Conservation (phyloP, 2,797 vertebrate genomes). For the Helostoma temminkii region DNA sequence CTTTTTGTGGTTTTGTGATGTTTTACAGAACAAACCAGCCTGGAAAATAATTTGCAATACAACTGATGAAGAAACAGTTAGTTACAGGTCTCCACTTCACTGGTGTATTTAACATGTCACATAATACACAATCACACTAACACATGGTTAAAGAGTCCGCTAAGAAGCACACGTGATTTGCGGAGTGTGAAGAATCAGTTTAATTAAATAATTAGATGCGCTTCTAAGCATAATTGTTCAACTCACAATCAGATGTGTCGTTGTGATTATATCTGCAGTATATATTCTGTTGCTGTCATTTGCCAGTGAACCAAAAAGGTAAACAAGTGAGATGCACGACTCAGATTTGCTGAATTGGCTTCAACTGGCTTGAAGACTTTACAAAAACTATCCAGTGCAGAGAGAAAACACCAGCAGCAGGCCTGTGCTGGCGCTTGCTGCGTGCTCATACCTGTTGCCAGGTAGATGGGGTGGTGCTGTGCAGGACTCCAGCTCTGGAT, state of each 20-base stretch:
- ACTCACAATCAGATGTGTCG: too few species aligned
- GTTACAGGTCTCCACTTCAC: too few species aligned
- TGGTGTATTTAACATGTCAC: too few species aligned
- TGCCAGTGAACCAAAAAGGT: neutral
- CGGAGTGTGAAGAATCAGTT: too few species aligned
- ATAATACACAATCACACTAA: too few species aligned
- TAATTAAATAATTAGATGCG: too few species aligned
- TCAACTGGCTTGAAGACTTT: neutral
- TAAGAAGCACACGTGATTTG: too few species aligned
- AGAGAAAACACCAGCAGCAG: neutral
- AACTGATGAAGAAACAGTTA: neutral
- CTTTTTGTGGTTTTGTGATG: neutral
- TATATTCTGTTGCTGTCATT: neutral
- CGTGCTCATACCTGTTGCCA: slow-evolving; percentile 89
- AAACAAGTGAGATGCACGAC: neutral
- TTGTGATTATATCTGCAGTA: neutral
- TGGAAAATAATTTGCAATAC: neutral
- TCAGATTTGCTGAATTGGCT: neutral
- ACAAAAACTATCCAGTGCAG: neutral
- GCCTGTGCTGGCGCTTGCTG: neutral
- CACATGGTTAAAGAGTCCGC: too few species aligned
- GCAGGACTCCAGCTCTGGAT: slow-evolving; percentile 98
- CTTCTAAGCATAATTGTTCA: too few species aligned
- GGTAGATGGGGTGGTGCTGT: slow-evolving; percentile 93
- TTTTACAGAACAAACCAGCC: neutral